Evolutionary conservation across 2,113 vertebrate species (phyloP).

Genomic region (Cyphomyrus plagiostoma): DNA sequence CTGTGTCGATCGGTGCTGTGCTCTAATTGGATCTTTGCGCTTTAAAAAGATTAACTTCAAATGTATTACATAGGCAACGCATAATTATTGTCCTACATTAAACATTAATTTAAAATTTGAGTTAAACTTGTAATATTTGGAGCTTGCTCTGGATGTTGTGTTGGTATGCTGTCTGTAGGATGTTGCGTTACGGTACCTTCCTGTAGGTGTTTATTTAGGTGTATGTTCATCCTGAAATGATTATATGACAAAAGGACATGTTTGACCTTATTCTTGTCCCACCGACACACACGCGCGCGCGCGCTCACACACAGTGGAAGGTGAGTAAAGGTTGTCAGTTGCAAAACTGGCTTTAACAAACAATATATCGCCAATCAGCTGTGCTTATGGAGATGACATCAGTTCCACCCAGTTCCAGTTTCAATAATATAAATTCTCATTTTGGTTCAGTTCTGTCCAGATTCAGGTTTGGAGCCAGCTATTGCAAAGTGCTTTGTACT

Average conservation of each 20-base stretch:
- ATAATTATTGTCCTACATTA: not conserved
- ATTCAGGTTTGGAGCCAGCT: not conserved
- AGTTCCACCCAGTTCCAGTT: not conserved
- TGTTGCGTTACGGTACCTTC: not conserved
- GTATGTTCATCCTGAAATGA: not conserved
- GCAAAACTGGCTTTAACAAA: constrained; percentile 7
- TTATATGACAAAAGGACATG: not conserved
- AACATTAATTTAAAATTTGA: not conserved
- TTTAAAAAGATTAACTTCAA: not conserved
- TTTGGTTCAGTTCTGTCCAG: too few species aligned
- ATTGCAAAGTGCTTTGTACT: not conserved
- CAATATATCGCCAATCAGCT: constrained; percentile 19
- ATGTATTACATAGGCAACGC: not conserved
- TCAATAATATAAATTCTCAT: not conserved
- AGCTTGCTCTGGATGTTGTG: not conserved
- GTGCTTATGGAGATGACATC: not conserved
- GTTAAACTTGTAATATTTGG: not conserved
- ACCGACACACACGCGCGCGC: not conserved
- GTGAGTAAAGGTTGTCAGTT: constrained; percentile 6
- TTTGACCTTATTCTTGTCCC: not conserved
- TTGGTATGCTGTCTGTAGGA: not conserved
- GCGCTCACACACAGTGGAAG: not conserved
- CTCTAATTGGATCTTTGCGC: not conserved
- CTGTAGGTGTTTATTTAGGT: not conserved
- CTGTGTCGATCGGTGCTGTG: not conserved